Evolutionary conservation across 2,888 invertebrate genomes (phyloP).

Genomic region (Drosophila greeni): DNA sequence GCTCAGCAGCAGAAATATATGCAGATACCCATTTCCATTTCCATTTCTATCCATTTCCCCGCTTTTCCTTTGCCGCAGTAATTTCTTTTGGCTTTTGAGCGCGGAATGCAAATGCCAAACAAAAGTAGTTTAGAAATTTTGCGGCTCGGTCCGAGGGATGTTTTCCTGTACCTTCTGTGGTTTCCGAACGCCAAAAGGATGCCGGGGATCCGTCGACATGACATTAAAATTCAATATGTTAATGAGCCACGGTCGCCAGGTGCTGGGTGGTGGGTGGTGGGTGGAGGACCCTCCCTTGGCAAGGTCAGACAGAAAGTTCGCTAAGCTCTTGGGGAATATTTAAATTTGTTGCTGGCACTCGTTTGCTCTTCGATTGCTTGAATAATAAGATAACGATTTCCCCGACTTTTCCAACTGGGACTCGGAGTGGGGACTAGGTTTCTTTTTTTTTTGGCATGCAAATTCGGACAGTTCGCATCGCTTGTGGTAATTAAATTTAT

Average conservation of each 20-base stretch:
- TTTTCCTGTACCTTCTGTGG: constrained; percentile 39
- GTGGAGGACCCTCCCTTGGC: constrained; percentile 17
- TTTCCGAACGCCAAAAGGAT: constrained; percentile 3
- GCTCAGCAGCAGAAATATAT: constrained; percentile 55
- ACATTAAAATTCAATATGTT: constrained; percentile 71
- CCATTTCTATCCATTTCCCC: constrained; percentile 45
- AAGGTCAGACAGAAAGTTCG: constrained; percentile 50
- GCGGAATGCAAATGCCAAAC: constrained; percentile 61
- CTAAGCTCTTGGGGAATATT: constrained; percentile 24
- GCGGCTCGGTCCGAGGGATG: constrained; percentile 59
- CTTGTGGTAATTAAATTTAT: constrained; percentile 38
- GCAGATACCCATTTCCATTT: constrained; percentile 55
- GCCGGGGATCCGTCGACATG: constrained; percentile 45
- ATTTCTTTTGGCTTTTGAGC: constrained; percentile 50
- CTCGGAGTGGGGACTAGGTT: background rate
- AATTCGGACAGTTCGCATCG: constrained; percentile 3
- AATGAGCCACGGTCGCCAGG: constrained; percentile 61
- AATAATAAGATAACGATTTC: constrained; percentile 26
- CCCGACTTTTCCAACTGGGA: background rate
- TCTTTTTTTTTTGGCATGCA: constrained; percentile 2
- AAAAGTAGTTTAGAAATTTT: constrained; percentile 69
- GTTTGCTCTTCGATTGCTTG: constrained; percentile 28
- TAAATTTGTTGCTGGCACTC: constrained; percentile 34
- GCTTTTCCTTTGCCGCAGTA: constrained; percentile 50
- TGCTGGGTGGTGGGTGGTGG: constrained; percentile 50